Evolutionary conservation across 2,113 vertebrate genomes (phyloP), one percentile per base, ranked within the genome.

Genomic region (Xiphophorus maculatus): DNA sequence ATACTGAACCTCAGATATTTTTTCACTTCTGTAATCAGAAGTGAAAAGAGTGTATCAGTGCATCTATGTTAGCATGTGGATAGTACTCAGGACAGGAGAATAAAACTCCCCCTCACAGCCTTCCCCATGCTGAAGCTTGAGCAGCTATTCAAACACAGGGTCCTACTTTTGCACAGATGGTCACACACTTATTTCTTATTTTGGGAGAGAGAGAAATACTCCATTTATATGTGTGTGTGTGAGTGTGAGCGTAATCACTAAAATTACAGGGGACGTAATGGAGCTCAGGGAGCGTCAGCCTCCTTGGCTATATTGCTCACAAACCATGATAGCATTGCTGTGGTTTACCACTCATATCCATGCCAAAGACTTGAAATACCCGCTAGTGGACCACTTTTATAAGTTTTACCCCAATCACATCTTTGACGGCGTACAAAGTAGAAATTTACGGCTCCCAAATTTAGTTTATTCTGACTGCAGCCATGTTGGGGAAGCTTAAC

Each of bases 301-400:
- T 92, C 74, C 71, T 71, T 84, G 87, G 87, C 77, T 91, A 73
- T 90, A 86, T 79, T 92, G 82, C 88, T 90, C 88, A 81, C 85
- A 89, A 90, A 91, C 86, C 91, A 89, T 90, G 89, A 93, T 91
- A 93, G 90, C 90, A 92, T 93, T 92, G 89, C 91, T 92, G 92
- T 88, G 92, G 92, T 77, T 88, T 86, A 93, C 93, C 92, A 69
- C 90, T 88, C 73, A 69, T 77, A 88, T 90, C 87, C 74, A 84
- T 90, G 92, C 92, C 92, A 91, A 67, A 79, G 84, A 83, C 89
- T 83, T 42, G 91, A 91, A 94, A 93, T 91, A 93, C 91, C 88
- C 90, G 89, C 88, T 86, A 92, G 89, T 70, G 84, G 79, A 85
- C 73, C 89, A 79, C 91, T 91, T 91, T 93, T 83, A 88, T 83